Conservation (phyloP, 2,888 invertebrate species). For the Parnassius smintheus region DNA sequence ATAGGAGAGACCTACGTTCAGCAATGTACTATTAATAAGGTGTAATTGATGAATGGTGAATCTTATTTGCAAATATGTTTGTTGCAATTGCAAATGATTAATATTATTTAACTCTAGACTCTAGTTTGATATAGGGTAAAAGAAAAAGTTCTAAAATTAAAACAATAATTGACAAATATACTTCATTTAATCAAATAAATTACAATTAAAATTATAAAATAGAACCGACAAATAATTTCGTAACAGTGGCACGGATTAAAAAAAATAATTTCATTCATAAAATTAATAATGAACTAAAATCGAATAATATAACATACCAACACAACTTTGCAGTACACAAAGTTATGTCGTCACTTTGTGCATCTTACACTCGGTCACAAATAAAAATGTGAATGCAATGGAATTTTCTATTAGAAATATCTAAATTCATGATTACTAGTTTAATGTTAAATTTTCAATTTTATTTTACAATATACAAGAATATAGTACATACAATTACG, state of each 20-base stretch:
- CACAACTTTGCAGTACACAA: slow-evolving; percentile 37
- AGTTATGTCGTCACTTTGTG: slow-evolving; percentile 51
- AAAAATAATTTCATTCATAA: slow-evolving; percentile 50
- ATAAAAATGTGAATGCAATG: slow-evolving; percentile 33
- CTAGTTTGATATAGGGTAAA: too few species aligned
- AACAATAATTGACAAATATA: slow-evolving; percentile 67
- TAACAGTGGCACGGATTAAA: slow-evolving; percentile 51
- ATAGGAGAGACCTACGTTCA: too few species aligned
- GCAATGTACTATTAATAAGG: too few species aligned
- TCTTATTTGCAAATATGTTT: too few species aligned
- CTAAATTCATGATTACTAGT: slow-evolving; percentile 36
- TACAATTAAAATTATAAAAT: slow-evolving; percentile 71
- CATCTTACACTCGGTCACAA: slow-evolving; percentile 45
- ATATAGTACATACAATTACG: slow-evolving; percentile 63
- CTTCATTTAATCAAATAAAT: slow-evolving; percentile 77
- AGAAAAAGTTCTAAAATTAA: not conserved
- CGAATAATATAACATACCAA: slow-evolving; percentile 43
- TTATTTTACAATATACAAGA: slow-evolving; percentile 74
- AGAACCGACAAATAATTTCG: slow-evolving; percentile 67
- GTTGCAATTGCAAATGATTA: too few species aligned
- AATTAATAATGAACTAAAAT: slow-evolving; percentile 47
- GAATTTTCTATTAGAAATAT: slow-evolving; percentile 32
- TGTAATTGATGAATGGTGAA: too few species aligned
- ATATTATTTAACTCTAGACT: too few species aligned
- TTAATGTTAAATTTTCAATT: slow-evolving; percentile 31